Evolutionary conservation across 2,888 invertebrate genomes (phyloP).

Genomic region (Meghimatium bilineatum): DNA sequence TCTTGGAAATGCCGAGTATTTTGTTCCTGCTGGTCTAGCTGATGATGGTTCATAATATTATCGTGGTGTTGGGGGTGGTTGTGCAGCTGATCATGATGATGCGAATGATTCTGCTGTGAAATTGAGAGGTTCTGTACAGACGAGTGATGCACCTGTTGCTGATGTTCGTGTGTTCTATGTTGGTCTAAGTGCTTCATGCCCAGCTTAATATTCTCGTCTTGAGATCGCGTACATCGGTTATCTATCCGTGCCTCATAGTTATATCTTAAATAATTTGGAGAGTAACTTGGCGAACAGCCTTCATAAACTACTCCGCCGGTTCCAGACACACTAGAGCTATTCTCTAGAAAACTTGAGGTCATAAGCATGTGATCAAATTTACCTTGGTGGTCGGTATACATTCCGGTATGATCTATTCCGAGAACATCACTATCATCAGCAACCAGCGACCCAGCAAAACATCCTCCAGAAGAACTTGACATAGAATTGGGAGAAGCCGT

Average conservation of each 20-base stretch:
- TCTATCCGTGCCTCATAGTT: constrained; percentile 30
- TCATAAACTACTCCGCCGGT: constrained; percentile 19
- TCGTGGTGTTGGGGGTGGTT: constrained; percentile 11
- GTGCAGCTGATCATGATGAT: not conserved
- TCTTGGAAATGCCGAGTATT: constrained; percentile 33
- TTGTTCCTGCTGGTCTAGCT: constrained; percentile 22
- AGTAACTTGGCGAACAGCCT: constrained; percentile 30
- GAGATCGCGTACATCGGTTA: constrained; percentile 1
- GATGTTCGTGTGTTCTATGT: constrained; percentile 22
- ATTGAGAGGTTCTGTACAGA: not conserved
- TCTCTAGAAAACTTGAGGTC: not conserved
- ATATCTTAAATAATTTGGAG: constrained; percentile 36
- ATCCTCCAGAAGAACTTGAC: constrained; percentile 7
- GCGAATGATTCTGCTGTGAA: constrained; percentile 25
- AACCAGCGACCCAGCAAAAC: not conserved
- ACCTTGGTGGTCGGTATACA: constrained; percentile 11
- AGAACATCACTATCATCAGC: not conserved
- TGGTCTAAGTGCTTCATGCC: constrained; percentile 31
- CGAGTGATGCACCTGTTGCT: constrained; percentile 33
- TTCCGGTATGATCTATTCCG: constrained; percentile 6
- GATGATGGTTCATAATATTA: constrained; percentile 24
- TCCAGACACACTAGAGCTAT: not conserved
- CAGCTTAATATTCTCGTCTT: constrained; percentile 9
- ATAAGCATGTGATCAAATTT: constrained; percentile 38
- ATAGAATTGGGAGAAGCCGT: constrained; percentile 23